Conservation (phyloP, 1,140 invertebrate genomes). For the Aphelinus certus region DNA sequence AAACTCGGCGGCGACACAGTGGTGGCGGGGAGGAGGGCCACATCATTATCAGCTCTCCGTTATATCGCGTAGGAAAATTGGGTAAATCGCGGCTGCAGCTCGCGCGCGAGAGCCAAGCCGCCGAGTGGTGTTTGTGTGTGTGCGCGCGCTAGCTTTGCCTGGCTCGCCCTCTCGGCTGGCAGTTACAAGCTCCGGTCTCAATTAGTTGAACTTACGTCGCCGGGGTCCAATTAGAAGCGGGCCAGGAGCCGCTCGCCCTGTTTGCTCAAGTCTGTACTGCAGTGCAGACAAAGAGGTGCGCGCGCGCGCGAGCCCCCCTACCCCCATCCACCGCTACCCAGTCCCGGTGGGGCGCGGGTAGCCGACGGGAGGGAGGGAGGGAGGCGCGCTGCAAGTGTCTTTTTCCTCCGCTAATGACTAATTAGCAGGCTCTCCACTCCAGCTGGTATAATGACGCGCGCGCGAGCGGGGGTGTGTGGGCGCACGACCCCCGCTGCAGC, state of each 20-base stretch:
- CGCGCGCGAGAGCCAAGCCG: too few species aligned
- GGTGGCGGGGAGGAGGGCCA: too few species aligned
- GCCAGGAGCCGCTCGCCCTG: slow-evolving; percentile 61
- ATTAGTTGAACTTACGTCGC: slow-evolving; percentile 67
- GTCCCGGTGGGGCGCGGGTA: slow-evolving; percentile 42
- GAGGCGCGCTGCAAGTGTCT: slow-evolving; percentile 56
- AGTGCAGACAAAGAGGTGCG: slow-evolving; percentile 50
- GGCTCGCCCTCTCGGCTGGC: slow-evolving; percentile 42
- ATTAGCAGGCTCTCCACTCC: slow-evolving; percentile 63
- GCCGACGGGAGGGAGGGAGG: slow-evolving; percentile 32
- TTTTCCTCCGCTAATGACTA: slow-evolving; percentile 67
- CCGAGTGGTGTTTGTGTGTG: too few species aligned
- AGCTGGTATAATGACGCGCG: slow-evolving; percentile 61
- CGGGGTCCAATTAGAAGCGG: slow-evolving; percentile 67
- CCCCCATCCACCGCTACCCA: slow-evolving; percentile 8
- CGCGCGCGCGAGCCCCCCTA: slow-evolving; percentile 17
- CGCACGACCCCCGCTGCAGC: too few species aligned
- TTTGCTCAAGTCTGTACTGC: slow-evolving; percentile 60
- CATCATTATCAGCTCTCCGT: too few species aligned
- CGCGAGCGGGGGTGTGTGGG: slow-evolving; percentile 38
- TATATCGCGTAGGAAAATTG: too few species aligned
- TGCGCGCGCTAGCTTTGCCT: not conserved
- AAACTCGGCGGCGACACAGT: too few species aligned
- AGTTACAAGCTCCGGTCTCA: slow-evolving; percentile 64
- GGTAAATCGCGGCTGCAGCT: too few species aligned